Base-by-base conservation (phyloP, 2,113 vertebrate species). In the Falcunculus frontatus region DNA sequence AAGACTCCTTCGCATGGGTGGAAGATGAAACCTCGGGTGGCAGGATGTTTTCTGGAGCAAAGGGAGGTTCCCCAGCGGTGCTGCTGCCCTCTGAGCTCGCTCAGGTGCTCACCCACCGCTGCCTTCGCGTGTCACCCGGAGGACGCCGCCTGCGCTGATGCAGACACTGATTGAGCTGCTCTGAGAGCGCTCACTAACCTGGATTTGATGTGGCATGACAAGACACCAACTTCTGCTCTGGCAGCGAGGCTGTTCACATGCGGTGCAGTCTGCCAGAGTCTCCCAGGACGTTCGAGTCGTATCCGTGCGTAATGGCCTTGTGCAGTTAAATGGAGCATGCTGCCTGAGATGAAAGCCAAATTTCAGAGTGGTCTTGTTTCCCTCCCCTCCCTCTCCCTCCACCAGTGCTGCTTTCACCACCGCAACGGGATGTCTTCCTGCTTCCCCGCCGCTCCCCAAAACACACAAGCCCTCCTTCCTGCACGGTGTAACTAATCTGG, bases 401-500 rank as follows among this genome's bases (percentile, higher is more conserved):
- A 16, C 35, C 7, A 6, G 18, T 42, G 42, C 42, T 0, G 3
- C 60, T 60, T 56, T 76, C 39, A 59, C 76, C 64, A 49, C 46
- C 2, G 0, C 82, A n/a, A 2, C 0, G 8, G 73, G 80, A 87
- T 72, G 49, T 49, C 80, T 90, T 96, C 65, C 86, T 81, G 33
- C 76, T 63, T 90, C 83, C 72, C 79, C 21, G 3, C 46, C 0
- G 0, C 83, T 93, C 46, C 90, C 89, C 86, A 72, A 55, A 93
- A 90, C 14, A 15, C 63, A 84, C 41, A 50, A 65, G 50, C 63
- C 68, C 22, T 90, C 76, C 64, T 92, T 80, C 72, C 59, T 35
- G 32, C 1, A 0, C 16, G 49, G 59, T 94, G 85, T 92, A 93
- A 92, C 95, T 93, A 96, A 97, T 96, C 90, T 91, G 86, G 73